phyloP scores from a whole-genome alignment of 2,113 vertebrate species.

The Prietella phreatophila region DNA sequence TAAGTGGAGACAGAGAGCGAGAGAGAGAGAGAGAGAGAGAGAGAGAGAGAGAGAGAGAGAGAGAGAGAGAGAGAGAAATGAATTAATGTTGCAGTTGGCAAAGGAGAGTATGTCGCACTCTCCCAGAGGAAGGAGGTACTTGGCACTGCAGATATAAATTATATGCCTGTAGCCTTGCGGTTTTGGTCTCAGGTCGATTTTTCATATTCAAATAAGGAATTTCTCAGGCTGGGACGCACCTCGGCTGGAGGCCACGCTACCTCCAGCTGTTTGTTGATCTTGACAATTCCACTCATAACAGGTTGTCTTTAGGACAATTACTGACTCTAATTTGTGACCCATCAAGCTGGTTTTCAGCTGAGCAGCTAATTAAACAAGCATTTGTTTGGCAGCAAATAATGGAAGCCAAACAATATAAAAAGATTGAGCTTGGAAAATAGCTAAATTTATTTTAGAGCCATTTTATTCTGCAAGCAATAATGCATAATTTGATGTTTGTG shows the following conservation, averaged over 20 bases:
- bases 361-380: slow-evolving; percentile 36
- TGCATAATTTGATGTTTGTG: slow-evolving; percentile 24
- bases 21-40: slow-evolving; percentile 14
- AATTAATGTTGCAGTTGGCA: slow-evolving; percentile 68
- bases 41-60: slow-evolving; percentile 16
- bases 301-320: not conserved
- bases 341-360: not conserved
- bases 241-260: not conserved
- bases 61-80: slow-evolving; percentile 1
- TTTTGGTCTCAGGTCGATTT: slow-evolving; percentile 59
- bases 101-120: slow-evolving; percentile 66
- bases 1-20: slow-evolving; percentile 53
- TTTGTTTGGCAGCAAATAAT: slow-evolving; percentile 23
- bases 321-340: not conserved
- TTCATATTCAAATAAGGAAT: slow-evolving; percentile 49
- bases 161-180: slow-evolving; percentile 60
- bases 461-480: slow-evolving; percentile 6
- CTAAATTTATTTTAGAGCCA: not conserved
- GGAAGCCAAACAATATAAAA: slow-evolving; percentile 17
- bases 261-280: slow-evolving; percentile 26
- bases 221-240: slow-evolving; percentile 31
- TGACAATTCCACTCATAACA: slow-evolving; percentile 6
- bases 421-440: slow-evolving; percentile 4
- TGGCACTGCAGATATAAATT: slow-evolving; percentile 73
- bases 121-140: slow-evolving; percentile 65